Conservation (phyloP, 2,113 vertebrate genomes). For the Tonatia bakeri region DNA sequence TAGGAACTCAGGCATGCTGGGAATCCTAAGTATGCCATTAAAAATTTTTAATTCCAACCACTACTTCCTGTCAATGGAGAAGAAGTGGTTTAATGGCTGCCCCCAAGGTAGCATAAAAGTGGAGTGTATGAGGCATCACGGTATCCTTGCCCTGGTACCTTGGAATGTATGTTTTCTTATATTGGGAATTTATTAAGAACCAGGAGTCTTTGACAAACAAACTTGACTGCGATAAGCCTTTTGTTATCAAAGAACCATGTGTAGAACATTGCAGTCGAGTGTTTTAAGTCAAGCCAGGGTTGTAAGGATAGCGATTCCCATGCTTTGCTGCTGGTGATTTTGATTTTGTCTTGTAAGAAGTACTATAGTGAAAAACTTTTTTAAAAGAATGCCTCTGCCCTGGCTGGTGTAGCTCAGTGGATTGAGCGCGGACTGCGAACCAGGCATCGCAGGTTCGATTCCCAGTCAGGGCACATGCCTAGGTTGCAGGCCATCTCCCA, state of each 20-base stretch:
- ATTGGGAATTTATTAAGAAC: neutral
- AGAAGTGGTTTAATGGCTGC: constrained; percentile 10
- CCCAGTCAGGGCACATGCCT: too few species aligned
- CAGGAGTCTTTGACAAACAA: neutral
- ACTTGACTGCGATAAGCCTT: neutral
- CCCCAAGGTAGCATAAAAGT: neutral
- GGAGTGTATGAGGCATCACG: neutral
- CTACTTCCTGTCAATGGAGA: constrained; percentile 36
- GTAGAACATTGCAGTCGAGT: neutral
- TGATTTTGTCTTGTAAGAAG: constrained; percentile 35
- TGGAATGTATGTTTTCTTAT: neutral
- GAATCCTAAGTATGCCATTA: constrained; percentile 40
- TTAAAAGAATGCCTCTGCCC: neutral
- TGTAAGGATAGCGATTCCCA: neutral
- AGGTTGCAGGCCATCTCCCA: too few species aligned
- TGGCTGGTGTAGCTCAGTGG: too few species aligned
- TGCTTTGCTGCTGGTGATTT: neutral
- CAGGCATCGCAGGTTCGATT: too few species aligned
- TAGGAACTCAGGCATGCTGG: constrained; percentile 43
- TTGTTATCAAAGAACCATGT: neutral
- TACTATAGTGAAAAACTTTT: neutral
- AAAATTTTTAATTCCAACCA: neutral
- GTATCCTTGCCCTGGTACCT: neutral
- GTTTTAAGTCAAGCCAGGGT: neutral
- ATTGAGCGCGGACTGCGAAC: too few species aligned